Evolutionary conservation across 2,888 invertebrate genomes (phyloP).

Genomic region (Salticus scenicus): DNA sequence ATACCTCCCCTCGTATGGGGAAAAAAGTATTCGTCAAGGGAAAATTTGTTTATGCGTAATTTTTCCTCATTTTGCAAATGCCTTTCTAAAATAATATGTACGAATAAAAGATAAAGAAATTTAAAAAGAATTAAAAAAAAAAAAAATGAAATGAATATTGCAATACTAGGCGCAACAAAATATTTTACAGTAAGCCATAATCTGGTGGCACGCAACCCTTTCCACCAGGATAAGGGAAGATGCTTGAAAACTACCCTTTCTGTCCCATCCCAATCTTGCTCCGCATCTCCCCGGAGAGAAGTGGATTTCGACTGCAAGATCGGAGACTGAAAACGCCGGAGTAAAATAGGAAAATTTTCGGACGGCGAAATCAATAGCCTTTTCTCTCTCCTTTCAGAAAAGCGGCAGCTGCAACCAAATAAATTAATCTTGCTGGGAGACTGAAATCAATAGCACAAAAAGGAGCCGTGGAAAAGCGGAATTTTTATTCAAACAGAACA

Average conservation of each 20-base stretch:
- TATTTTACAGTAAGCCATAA: no score
- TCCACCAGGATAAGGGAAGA: background rate
- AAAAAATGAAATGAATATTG: no score
- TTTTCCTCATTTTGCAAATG: no score
- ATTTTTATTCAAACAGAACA: slow-evolving; percentile 5
- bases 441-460: slow-evolving; percentile 16
- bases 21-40: no score
- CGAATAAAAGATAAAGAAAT: no score
- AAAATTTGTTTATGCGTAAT: no score
- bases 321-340: background rate
- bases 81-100: no score
- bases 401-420: slow-evolving; percentile 40
- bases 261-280: slow-evolving; percentile 18
- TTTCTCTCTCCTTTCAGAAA: slow-evolving; percentile 32
- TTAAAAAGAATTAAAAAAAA: no score
- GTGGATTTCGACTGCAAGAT: slow-evolving; percentile 41
- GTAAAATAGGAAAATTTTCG: slow-evolving; percentile 29
- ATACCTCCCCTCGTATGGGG: no score
- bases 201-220: no score
- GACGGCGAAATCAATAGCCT: slow-evolving; percentile 55
- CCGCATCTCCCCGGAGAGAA: slow-evolving; percentile 43
- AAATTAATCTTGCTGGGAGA: slow-evolving; percentile 51
- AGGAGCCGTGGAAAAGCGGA: background rate
- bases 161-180: no score
- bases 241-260: background rate